Conservation (phyloP, 2,797 vertebrate genomes). For the Poeciliopsis presidionis region DNA sequence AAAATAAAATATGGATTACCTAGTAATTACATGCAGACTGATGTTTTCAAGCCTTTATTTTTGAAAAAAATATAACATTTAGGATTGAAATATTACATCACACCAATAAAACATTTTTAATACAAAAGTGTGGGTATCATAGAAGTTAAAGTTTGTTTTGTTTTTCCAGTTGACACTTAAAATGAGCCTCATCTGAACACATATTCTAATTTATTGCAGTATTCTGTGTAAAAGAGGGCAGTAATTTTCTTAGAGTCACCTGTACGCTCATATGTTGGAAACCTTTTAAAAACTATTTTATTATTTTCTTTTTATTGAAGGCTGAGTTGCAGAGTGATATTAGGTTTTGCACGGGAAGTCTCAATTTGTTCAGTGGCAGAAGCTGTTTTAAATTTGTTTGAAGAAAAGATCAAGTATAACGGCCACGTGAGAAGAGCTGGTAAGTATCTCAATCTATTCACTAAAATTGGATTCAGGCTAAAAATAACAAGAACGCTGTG, state of each 20-base stretch:
- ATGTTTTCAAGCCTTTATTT: neutral
- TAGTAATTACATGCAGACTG: neutral
- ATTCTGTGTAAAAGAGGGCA: neutral
- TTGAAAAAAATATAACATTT: neutral
- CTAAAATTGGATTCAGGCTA: neutral
- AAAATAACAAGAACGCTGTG: neutral
- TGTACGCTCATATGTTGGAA: neutral
- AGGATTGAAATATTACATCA: neutral
- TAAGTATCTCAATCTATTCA: conserved; percentile 36
- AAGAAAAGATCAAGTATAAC: neutral
- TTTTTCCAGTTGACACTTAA: neutral
- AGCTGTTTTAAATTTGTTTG: conserved; percentile 30
- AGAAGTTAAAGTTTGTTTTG: no score
- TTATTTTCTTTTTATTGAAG: conserved; percentile 4
- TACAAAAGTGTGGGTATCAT: neutral
- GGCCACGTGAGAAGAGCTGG: conserved; percentile 64
- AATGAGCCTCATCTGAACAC: neutral
- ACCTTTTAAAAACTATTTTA: neutral
- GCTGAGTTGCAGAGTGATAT: conserved; percentile 51
- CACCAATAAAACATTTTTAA: neutral
- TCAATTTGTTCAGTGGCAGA: conserved; percentile 46
- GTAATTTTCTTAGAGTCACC: neutral
- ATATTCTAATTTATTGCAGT: neutral
- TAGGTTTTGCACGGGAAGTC: conserved; percentile 39
- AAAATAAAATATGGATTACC: neutral